Evolutionary conservation across 2,797 vertebrate genomes (phyloP).

Genomic region (Psittacula derbiana): DNA sequence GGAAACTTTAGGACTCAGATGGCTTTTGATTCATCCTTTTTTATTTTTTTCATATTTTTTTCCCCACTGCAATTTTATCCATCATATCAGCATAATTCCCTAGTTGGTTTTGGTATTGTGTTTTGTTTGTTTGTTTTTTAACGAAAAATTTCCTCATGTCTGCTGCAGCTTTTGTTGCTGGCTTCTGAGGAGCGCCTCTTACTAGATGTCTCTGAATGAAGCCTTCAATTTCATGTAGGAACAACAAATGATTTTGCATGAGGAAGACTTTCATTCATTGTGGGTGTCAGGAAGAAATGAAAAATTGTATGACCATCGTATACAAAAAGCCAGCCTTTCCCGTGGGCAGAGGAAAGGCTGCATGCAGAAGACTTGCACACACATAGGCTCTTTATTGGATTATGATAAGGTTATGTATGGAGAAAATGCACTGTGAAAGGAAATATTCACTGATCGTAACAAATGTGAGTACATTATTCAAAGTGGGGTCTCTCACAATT

Average conservation of each 20-base stretch:
- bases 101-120: background rate
- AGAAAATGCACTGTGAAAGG: conserved; percentile 27
- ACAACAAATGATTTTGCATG: background rate
- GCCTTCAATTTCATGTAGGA: background rate
- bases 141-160: background rate
- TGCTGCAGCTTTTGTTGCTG: background rate
- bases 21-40: background rate
- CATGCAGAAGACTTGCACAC: background rate
- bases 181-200: background rate
- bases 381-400: background rate
- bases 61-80: background rate
- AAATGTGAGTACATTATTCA: background rate
- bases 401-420: conserved; percentile 19
- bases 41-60: background rate
- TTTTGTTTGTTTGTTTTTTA: background rate
- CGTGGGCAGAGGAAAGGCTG: background rate
- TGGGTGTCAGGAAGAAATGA: background rate
- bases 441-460: conserved; percentile 29
- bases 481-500: conserved; percentile 7
- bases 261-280: background rate
- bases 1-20: background rate
- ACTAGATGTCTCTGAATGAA: background rate
- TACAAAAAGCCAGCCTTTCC: background rate
- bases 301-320: background rate
- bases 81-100: background rate